These are phyloP conservation scores for Lacerta bilineata DNA, from an alignment of 2,797 vertebrate species.

Conservation along the genomic window DNA sequence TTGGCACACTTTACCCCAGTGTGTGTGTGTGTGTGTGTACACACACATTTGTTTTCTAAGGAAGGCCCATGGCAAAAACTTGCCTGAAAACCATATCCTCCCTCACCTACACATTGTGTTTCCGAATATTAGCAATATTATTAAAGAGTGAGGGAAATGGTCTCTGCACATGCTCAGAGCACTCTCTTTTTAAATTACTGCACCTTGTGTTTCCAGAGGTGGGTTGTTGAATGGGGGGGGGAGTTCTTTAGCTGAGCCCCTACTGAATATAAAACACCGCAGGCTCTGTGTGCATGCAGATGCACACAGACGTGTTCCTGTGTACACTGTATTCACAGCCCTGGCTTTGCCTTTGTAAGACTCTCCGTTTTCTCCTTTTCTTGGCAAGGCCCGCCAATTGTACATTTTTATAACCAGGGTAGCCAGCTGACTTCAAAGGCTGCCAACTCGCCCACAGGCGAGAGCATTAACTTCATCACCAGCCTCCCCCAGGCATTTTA, in stretches of 20 bases:
- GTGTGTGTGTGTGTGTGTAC: background rate
- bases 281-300: background rate
- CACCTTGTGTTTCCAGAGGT: background rate
- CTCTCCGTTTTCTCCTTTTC: background rate
- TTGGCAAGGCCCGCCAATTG: background rate
- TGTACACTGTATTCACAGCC: background rate
- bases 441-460: background rate
- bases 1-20: too few species aligned
- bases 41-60: background rate
- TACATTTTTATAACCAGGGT: background rate
- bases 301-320: background rate
- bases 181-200: background rate
- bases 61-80: background rate
- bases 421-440: constrained; percentile 12
- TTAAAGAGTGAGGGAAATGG: background rate
- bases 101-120: background rate
- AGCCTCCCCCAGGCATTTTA: constrained; percentile 1
- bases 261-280: background rate
- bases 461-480: constrained; percentile 11
- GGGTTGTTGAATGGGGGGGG: background rate
- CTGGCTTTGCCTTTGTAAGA: background rate
- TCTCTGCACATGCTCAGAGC: background rate
- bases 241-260: background rate
- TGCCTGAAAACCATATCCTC: background rate
- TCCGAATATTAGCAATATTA: background rate